Conservation (phyloP, 2,113 vertebrate species). For the Petromus typicus region DNA sequence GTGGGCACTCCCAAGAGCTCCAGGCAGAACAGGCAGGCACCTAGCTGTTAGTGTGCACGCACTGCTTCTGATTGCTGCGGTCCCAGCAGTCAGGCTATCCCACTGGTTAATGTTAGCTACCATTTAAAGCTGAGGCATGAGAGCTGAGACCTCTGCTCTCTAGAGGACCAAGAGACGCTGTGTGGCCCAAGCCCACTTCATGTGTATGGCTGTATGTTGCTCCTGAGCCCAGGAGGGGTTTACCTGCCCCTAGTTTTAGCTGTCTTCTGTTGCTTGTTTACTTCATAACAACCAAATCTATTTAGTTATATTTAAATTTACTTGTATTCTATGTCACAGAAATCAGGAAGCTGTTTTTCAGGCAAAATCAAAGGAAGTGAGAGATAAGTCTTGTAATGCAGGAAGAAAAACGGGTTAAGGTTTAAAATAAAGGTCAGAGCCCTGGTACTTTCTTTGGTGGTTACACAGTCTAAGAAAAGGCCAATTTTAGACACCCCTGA, state of each 20-base stretch:
- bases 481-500: background rate
- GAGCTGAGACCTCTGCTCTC: constrained; percentile 34
- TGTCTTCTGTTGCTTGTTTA: constrained; percentile 49
- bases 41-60: background rate
- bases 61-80: background rate
- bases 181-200: background rate
- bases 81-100: background rate
- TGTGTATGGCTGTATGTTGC: background rate
- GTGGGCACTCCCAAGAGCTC: constrained; percentile 15
- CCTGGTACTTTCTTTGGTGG: background rate
- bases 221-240: background rate
- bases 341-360: background rate
- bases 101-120: background rate
- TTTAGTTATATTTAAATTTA: no score
- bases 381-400: background rate
- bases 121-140: background rate
- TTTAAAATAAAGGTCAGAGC: background rate
- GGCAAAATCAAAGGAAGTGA: background rate
- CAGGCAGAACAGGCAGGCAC: background rate
- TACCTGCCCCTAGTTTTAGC: constrained; percentile 26
- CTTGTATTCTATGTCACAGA: constrained; percentile 17
- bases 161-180: background rate
- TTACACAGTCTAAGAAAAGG: background rate
- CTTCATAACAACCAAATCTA: background rate
- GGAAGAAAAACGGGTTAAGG: background rate